Conservation (phyloP, 2,797 vertebrate species). For the Cynopterus sphinx region DNA sequence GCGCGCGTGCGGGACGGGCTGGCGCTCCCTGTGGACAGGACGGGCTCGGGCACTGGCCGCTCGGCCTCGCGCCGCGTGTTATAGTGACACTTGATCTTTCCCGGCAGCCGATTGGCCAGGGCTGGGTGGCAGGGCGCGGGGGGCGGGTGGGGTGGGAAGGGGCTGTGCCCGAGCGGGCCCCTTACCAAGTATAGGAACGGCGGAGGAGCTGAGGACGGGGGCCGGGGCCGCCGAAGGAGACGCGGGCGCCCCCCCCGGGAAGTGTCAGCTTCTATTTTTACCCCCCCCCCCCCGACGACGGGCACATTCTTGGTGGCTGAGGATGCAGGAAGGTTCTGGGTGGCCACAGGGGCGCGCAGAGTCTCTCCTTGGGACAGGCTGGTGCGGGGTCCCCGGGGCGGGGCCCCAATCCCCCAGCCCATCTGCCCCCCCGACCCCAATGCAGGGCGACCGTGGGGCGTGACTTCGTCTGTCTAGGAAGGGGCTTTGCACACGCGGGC, state of each 20-base stretch:
- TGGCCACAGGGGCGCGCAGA: neutral
- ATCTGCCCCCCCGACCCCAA: neutral
- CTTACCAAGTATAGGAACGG: constrained; percentile 88
- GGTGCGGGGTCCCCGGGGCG: neutral
- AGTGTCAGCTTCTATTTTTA: constrained; percentile 93
- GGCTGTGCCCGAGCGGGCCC: constrained; percentile 57
- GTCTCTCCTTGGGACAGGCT: neutral
- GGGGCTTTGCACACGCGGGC: neutral
- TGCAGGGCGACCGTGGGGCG: neutral
- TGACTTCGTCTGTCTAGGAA: neutral
- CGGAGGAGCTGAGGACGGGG: constrained; percentile 86
- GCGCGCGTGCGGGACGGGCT: constrained; percentile 83
- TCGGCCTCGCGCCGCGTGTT: constrained; percentile 87
- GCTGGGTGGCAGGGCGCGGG: constrained; percentile 51
- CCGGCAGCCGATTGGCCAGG: constrained; percentile 90
- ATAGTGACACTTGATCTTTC: constrained; percentile 92
- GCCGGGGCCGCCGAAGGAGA: constrained; percentile 85
- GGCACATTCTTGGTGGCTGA: constrained; percentile 13
- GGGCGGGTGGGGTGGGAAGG: constrained; percentile 43
- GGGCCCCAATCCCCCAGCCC: neutral
- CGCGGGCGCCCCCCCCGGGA: constrained; percentile 73
- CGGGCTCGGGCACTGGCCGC: constrained; percentile 83
- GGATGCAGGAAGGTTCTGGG: neutral
- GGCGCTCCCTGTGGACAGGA: constrained; percentile 86
- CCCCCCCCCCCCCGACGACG: constrained; percentile 83